These are phyloP conservation scores for Tinamus guttatus DNA, from an alignment of 2,113 vertebrate genomes.

Conservation along the genomic window DNA sequence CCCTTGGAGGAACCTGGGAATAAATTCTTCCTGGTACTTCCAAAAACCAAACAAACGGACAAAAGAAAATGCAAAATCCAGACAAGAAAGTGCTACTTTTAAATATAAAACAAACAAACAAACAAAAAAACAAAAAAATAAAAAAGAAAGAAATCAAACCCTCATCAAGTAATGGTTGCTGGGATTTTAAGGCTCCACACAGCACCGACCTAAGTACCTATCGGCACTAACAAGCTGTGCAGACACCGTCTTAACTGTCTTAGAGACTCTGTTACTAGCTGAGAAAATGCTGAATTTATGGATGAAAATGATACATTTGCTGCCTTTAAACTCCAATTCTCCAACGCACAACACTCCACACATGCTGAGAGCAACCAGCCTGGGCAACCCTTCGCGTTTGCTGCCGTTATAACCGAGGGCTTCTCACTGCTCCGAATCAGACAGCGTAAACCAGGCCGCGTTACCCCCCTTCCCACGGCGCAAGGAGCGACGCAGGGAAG, in stretches of 20 bases:
- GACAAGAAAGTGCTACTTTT: neutral
- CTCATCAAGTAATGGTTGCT: neutral
- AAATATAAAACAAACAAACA: too few species aligned
- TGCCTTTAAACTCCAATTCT: neutral
- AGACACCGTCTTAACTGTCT: constrained; percentile 21
- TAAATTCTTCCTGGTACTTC: neutral
- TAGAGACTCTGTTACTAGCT: neutral
- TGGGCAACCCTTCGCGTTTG: neutral
- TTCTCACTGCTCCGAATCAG: neutral
- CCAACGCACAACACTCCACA: neutral
- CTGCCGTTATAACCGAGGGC: neutral
- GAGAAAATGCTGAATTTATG: neutral
- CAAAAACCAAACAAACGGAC: neutral
- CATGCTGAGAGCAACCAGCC: neutral
- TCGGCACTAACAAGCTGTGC: neutral
- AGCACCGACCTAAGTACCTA: neutral
- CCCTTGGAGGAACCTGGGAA: neutral
- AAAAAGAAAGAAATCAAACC: too few species aligned
- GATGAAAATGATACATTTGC: neutral
- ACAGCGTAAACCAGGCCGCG: neutral
- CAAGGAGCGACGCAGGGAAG: neutral
- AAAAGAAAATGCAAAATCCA: neutral
- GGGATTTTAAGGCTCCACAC: neutral
- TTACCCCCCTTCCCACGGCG: neutral
- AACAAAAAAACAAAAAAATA: too few species aligned